Percentiles rank a stretch among this genome's conserved stretches.
Conservation (phyloP, 2,888 invertebrate species). For the Plebejus anna region DNA sequence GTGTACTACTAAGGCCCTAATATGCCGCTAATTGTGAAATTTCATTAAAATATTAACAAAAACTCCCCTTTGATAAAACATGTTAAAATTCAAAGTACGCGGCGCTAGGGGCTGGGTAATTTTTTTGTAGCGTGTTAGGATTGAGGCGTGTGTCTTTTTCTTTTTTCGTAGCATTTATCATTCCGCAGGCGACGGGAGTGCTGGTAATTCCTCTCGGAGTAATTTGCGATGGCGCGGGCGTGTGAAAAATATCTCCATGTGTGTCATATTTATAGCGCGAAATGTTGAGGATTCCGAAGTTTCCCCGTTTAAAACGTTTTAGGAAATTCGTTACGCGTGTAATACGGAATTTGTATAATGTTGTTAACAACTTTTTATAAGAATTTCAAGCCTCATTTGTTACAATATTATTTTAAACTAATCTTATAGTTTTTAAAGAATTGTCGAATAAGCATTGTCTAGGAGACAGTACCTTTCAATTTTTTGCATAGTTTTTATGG, state of each 20-base stretch:
- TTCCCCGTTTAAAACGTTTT: neutral
- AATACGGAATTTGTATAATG: neutral
- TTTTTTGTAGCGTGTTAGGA: conserved; percentile 20
- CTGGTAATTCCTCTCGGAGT: conserved; percentile 51
- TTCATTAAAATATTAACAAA: conserved; percentile 5
- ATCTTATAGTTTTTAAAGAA: too few relatives aligned
- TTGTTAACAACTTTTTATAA: neutral
- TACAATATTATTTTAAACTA: too few relatives aligned
- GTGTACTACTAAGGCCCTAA: neutral
- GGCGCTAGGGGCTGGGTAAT: conserved; percentile 32
- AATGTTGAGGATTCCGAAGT: neutral
- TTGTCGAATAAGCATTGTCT: too few relatives aligned
- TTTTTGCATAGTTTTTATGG: too few relatives aligned
- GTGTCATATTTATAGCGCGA: conserved; percentile 38
- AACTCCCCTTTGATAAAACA: conserved; percentile 1
- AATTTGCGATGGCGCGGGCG: conserved; percentile 59
- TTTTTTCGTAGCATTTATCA: conserved; percentile 45
- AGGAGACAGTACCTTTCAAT: too few relatives aligned
- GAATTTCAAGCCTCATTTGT: neutral
- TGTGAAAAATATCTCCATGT: conserved; percentile 60
- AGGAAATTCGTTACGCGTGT: neutral
- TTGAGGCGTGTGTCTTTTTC: neutral
- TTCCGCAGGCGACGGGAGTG: conserved; percentile 50
- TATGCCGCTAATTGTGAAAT: neutral
- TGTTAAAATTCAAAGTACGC: conserved; percentile 34